Evolutionary conservation across 1,140 invertebrate genomes (phyloP).

Genomic region (Drosophila erecta): DNA sequence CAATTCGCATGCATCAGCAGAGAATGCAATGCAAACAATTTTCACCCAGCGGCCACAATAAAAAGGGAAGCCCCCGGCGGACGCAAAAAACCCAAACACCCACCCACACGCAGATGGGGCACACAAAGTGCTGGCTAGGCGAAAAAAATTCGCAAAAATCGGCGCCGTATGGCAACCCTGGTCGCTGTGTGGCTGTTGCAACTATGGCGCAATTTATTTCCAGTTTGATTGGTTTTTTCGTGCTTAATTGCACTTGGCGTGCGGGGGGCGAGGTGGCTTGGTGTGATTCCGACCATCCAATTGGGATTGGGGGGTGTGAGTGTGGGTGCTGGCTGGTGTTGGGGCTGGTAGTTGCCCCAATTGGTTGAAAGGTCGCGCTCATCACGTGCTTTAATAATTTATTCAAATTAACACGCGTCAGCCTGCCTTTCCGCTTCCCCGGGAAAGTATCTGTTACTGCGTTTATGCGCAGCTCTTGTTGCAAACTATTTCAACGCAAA

Average conservation of each 20-base stretch:
- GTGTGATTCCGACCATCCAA: conserved; percentile 13
- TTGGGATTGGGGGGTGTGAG: conserved; percentile 6
- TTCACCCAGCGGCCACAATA: conserved; percentile 66
- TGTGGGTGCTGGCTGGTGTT: neutral
- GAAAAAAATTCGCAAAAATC: conserved; percentile 32
- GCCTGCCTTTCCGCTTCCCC: conserved; percentile 31
- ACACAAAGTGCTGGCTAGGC: conserved; percentile 35
- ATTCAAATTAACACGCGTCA: conserved; percentile 81
- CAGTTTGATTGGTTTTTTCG: conserved; percentile 70
- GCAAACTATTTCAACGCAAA: neutral
- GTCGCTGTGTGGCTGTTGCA: conserved; percentile 39
- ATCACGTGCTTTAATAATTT: conserved; percentile 81
- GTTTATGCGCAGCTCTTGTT: conserved; percentile 9
- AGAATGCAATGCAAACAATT: conserved; percentile 76
- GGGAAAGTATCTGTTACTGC: neutral
- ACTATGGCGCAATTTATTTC: conserved; percentile 73
- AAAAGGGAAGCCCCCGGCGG: conserved; percentile 35
- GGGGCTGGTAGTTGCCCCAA: conserved; percentile 5
- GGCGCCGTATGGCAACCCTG: conserved; percentile 50
- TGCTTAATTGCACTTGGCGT: conserved; percentile 71
- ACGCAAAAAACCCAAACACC: conserved; percentile 29
- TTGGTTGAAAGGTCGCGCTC: conserved; percentile 74
- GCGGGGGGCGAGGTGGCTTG: neutral
- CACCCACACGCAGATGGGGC: conserved; percentile 3
- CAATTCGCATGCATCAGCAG: conserved; percentile 81